These are phyloP conservation scores for Heliconius congener DNA, from an alignment of 1,140 invertebrate species.

Conservation along the genomic window DNA sequence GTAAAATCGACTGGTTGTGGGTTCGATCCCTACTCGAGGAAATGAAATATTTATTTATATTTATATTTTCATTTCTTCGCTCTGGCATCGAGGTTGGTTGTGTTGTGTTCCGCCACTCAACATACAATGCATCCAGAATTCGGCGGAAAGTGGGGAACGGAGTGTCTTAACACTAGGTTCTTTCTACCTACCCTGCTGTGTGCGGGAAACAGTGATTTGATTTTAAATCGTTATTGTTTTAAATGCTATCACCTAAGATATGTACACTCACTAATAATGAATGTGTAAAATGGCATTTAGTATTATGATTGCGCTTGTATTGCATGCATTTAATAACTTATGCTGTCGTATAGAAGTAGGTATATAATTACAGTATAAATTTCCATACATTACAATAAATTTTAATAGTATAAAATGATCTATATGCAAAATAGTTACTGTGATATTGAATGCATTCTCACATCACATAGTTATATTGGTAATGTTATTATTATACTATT, in stretches of 20 bases:
- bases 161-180: no score
- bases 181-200: no score
- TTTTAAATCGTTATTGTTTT: neutral
- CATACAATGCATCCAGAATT: no score
- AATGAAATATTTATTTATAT: no score
- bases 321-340: neutral
- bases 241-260: neutral
- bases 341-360: neutral
- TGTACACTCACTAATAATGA: neutral
- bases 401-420: conserved; percentile 30
- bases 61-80: no score
- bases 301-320: neutral
- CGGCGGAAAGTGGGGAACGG: no score
- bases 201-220: no score
- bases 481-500: neutral
- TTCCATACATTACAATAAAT: conserved; percentile 49
- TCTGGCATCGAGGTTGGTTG: no score
- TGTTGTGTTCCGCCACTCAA: no score
- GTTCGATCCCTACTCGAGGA: no score
- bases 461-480: neutral
- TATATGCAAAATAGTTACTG: conserved; percentile 36
- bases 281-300: conserved; percentile 27
- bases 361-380: neutral
- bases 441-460: neutral
- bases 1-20: no score